Base-by-base conservation (phyloP, 2,888 invertebrate species). In the Allacma fusca region DNA sequence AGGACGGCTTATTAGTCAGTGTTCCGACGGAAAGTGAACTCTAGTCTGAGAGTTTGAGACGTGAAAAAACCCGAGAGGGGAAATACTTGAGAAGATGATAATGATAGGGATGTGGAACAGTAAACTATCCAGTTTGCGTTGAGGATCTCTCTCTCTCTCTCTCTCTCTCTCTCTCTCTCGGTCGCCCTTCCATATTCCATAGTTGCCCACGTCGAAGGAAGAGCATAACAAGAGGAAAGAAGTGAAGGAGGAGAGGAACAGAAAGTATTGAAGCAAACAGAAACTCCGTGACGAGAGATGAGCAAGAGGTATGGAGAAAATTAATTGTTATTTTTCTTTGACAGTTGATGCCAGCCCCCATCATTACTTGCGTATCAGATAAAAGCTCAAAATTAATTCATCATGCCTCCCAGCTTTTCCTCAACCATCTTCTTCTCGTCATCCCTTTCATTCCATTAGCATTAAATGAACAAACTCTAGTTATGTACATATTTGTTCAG, bases 261-360 rank as follows among this genome's bases (percentile, higher is more conserved):
- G 57, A 57, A 21, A 57, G 57, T 21, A 21, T 21, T 21, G 21
- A 57, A 57, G 21, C 57, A 21, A 57, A 21, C 19, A 23, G 62
- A 24, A 62, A 26, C 24, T 24, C 23, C 24, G 62, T 62, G 26
- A 50, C 50, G 24, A 62, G 23, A 62, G 23, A 62, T 26, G 26
- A 62, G 62, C 24, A 62, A 23, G 62, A 26, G 23, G 62, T 23
- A 62, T 23, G 78, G 69, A 73, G 78, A 78, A 78, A 78, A 78
- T 78, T 78, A 78, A 78, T 78, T 78, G 78, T 76, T 78, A 65
- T 78, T 76, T 78, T 78, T 76, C 72, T 72, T 76, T 78, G 78
- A 72, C 78, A 78, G 76, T 76, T 75, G 65, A 75, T 78, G 75
- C 78, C 78, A 67, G 65, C 78, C 78, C 43, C 78, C 76, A 76